A percentile compares a stretch with the other conserved stretches of the same genome.
These are phyloP conservation scores for Muntiacus muntjak DNA, from an alignment of 2,113 vertebrate species.

Conservation along the genomic window DNA sequence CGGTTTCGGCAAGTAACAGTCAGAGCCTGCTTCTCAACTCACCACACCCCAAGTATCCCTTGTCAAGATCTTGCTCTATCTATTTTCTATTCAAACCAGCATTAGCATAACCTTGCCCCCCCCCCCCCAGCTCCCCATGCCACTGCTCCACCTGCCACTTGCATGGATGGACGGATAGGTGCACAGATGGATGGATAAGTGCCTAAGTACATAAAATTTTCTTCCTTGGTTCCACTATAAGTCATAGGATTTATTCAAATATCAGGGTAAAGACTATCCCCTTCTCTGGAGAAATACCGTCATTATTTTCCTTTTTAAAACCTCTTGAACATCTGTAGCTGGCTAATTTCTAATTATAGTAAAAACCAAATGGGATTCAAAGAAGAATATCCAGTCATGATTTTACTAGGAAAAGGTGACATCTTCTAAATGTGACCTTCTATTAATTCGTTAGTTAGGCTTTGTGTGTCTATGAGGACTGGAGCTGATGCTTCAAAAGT, in stretches of 20 bases:
- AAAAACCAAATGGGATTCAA: neutral
- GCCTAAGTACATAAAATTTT: neutral
- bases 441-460: neutral
- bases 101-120: neutral
- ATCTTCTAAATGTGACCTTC: neutral
- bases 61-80: neutral
- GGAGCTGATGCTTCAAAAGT: neutral
- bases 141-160: neutral
- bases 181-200: neutral
- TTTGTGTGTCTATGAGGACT: neutral
- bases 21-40: neutral
- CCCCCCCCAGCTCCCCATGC: neutral
- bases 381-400: conserved; percentile 24
- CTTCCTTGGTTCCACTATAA: neutral
- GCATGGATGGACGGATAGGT: neutral
- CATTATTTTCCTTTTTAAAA: conserved; percentile 17
- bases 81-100: neutral
- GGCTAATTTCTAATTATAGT: neutral
- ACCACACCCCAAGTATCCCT: neutral
- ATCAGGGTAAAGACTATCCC: neutral
- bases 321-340: neutral
- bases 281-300: neutral
- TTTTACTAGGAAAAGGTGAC: neutral
- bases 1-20: neutral
- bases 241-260: neutral